phyloP scores from a whole-genome alignment of 2,888 invertebrate genomes.

The Thysanoteuthis rhombus region DNA sequence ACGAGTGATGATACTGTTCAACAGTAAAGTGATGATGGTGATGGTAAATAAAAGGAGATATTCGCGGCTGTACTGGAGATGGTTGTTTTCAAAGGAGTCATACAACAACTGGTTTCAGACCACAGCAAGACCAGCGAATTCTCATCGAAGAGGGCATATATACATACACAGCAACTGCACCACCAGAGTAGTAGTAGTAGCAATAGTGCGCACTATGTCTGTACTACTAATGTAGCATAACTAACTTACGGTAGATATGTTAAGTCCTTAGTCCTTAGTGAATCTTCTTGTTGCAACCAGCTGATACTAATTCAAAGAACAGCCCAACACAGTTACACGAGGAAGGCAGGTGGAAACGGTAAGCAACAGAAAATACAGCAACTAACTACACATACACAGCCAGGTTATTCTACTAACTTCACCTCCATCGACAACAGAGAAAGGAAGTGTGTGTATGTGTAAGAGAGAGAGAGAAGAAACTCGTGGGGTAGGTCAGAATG shows the following conservation, averaged over 20 bases:
- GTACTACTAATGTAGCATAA: neutral
- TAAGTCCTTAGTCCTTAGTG: neutral
- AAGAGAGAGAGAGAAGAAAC: no score
- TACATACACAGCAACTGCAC: neutral
- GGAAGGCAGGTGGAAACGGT: neutral
- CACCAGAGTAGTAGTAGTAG: neutral
- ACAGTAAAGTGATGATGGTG: neutral
- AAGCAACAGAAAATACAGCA: neutral
- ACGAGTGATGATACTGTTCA: neutral
- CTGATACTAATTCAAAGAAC: neutral
- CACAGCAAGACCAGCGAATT: neutral
- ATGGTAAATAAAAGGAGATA: neutral
- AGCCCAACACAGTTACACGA: neutral
- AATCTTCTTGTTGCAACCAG: neutral
- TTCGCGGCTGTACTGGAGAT: no score
- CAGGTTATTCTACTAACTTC: neutral
- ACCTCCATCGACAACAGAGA: neutral
- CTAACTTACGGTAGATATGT: neutral
- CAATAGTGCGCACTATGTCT: neutral
- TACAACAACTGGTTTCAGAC: neutral
- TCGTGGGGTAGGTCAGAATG: no score
- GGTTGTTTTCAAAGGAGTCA: no score
- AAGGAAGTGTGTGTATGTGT: no score
- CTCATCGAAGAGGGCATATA: neutral
- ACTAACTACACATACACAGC: neutral